phyloP scores from a whole-genome alignment of 2,113 vertebrate genomes.

The Tachuris rubrigastra region DNA sequence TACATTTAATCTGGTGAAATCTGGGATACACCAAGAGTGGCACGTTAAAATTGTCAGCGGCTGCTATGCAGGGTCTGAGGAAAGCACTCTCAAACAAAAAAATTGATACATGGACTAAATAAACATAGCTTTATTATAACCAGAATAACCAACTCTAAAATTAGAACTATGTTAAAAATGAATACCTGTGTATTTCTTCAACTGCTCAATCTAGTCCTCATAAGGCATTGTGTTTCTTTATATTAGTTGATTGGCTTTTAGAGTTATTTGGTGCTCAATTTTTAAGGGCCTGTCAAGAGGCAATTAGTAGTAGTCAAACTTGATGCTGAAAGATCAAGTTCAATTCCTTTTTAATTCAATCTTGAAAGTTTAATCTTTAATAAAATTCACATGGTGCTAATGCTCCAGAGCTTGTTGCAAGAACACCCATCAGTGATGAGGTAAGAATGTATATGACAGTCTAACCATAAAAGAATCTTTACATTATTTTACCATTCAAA shows the following conservation, averaged over 20 bases:
- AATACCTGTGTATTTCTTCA: neutral
- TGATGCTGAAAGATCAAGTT: slow-evolving; percentile 14
- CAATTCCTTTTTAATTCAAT: slow-evolving; percentile 11
- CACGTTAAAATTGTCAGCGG: neutral
- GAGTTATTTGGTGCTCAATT: neutral
- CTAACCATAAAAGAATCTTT: neutral
- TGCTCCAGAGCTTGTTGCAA: neutral
- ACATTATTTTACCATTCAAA: neutral
- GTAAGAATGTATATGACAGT: neutral
- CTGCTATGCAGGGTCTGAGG: neutral
- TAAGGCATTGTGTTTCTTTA: neutral
- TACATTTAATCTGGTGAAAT: neutral
- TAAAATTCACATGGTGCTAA: neutral
- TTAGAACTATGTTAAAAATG: neutral
- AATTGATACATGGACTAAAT: neutral
- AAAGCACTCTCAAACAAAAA: neutral
- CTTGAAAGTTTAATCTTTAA: neutral
- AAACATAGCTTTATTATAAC: neutral
- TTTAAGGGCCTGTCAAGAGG: neutral
- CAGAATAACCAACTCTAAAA: neutral
- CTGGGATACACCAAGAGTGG: neutral
- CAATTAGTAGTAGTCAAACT: neutral
- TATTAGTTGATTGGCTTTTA: neutral
- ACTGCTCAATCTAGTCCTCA: neutral
- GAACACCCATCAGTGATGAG: neutral